Evolutionary conservation across 2,113 vertebrate species (phyloP).

Genomic region (Pelecanus crispus): DNA sequence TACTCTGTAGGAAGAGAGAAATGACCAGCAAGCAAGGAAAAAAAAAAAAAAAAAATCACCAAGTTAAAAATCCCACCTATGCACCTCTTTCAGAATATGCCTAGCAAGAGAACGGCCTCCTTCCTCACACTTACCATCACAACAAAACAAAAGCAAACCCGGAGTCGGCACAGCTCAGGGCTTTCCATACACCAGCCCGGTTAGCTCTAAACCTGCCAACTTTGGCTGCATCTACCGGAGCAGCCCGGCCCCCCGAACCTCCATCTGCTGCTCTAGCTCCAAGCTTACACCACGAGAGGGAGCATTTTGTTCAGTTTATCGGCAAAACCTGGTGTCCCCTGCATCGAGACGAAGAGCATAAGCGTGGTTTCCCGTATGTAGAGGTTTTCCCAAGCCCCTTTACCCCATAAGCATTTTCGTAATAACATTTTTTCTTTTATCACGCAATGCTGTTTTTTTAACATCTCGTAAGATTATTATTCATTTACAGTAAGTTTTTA

Average conservation of each 20-base stretch:
- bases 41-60: no score
- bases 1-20: not conserved
- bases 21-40: not conserved
- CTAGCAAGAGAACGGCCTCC: not conserved
- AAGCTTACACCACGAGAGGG: conserved; percentile 1
- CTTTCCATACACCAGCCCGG: no score
- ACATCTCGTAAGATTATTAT: not conserved
- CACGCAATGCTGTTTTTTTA: not conserved
- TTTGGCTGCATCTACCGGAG: not conserved
- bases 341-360: rapidly evolving
- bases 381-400: not conserved
- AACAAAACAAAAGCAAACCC: not conserved
- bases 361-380: not conserved
- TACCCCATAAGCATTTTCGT: not conserved
- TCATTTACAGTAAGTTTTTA: not conserved
- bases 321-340: not conserved
- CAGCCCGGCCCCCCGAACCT: rapidly evolving
- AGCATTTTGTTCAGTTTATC: not conserved
- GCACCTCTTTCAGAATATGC: not conserved
- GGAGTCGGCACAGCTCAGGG: not conserved
- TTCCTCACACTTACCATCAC: rapidly evolving
- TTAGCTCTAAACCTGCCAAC: not conserved
- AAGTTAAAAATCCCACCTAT: not conserved
- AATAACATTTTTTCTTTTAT: not conserved
- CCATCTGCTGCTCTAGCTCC: not conserved